Base-by-base conservation (phyloP, 1,140 invertebrate species). In the Tetragnatha versicolor region DNA sequence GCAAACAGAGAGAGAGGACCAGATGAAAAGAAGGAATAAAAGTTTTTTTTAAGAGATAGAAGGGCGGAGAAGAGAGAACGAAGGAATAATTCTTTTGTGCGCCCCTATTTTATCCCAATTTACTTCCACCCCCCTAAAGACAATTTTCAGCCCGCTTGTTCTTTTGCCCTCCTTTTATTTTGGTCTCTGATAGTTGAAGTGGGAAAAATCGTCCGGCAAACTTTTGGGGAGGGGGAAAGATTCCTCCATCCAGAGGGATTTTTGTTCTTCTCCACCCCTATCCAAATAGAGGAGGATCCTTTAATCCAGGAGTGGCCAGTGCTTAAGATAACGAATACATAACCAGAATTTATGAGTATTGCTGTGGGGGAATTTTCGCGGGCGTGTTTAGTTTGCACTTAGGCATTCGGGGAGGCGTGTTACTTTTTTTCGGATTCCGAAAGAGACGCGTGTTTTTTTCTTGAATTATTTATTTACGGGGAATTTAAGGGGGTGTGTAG, bases 51-150 rank as follows among this genome's bases (percentile, higher is more conserved):
- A n/a, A n/a, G n/a, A n/a, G n/a, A n/a, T n/a, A n/a, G n/a, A 58
- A 5, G 6, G 31, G 31, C 20, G 20, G 35, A 58, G 29, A 33
- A 31, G 20, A 31, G 17, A 20, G 12, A 58, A 58, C 31, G 27
- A 63, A 63, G 25, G 42, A n/a, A 63, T 39, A 63, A 42, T 63
- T 63, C 60, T 63, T 63, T 63, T 63, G 60, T 63, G 60, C 25
- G 60, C 33, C 35, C 60, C 60, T 63, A 63, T 63, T 63, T 63
- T 63, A 63, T 63, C 60, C 60, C 60, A 63, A 63, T 63, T 63
- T 63, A 63, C 35, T 63, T 63, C 60, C 60, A 63, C 42, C 60
- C 60, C 60, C 22, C n/a, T n/a, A 63, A 63, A 63, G 60, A 39
- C 60, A 37, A 63, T 63, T 63, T 31, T 27, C 35, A 27, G 6